These are phyloP conservation scores for Halcyon malimbica DNA, from an alignment of 2,113 vertebrate genomes.

Conservation along the genomic window DNA sequence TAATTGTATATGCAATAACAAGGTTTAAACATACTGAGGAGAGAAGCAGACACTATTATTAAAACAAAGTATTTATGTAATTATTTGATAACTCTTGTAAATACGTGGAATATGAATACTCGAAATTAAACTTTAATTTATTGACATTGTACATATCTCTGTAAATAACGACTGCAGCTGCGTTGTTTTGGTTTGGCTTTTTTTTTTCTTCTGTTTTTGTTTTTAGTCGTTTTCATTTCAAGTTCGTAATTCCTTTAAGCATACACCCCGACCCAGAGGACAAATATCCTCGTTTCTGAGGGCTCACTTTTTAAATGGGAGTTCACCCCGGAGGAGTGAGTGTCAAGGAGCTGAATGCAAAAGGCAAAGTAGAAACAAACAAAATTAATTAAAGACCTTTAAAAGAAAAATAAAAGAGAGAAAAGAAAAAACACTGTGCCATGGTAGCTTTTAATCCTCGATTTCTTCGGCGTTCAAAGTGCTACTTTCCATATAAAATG, in stretches of 20 bases:
- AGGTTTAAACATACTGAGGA: constrained; percentile 81
- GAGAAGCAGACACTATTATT: constrained; percentile 86
- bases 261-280: neutral
- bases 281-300: neutral
- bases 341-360: neutral
- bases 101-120: constrained; percentile 94
- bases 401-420: neutral
- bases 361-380: constrained; percentile 18
- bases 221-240: constrained; percentile 81
- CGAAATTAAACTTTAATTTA: constrained; percentile 98
- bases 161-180: constrained; percentile 85
- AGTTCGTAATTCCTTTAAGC: constrained; percentile 50
- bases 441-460: constrained; percentile 76
- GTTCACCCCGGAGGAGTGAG: neutral
- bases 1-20: constrained; percentile 87
- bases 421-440: constrained; percentile 70
- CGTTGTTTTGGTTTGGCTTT: constrained; percentile 7
- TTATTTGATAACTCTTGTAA: constrained; percentile 99
- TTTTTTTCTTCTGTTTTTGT: constrained; percentile 66
- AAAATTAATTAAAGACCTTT: neutral
- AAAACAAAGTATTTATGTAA: constrained; percentile 99
- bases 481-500: constrained; percentile 66
- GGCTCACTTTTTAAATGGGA: neutral
- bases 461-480: constrained; percentile 73
- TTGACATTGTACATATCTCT: constrained; percentile 93